phyloP scores from a whole-genome alignment of 2,113 vertebrate species.

The Heterotis niloticus region DNA sequence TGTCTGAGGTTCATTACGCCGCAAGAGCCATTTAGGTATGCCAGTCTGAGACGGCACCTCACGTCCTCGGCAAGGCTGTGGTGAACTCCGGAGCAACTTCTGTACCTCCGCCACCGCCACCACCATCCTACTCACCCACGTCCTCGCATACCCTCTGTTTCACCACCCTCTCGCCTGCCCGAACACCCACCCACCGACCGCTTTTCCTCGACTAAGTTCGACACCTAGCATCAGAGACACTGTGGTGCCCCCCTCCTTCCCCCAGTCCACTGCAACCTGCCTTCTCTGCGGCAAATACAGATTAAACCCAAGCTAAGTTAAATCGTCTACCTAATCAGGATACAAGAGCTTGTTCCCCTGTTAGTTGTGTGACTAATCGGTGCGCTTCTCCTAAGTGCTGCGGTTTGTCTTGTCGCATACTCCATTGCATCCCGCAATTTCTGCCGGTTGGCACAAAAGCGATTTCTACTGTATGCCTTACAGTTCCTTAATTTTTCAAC shows the following conservation, averaged over 20 bases:
- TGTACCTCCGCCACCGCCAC: neutral
- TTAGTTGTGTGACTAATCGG: conserved; percentile 27
- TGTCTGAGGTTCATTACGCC: conserved; percentile 2
- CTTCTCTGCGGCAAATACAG: neutral
- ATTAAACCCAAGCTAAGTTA: neutral
- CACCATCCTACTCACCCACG: too few relatives aligned
- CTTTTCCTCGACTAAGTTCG: conserved; percentile 14
- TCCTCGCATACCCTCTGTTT: too few relatives aligned
- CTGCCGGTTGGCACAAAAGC: conserved; percentile 26
- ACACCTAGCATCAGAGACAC: neutral
- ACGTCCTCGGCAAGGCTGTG: neutral
- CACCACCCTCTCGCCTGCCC: too few relatives aligned
- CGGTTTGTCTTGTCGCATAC: conserved; percentile 30
- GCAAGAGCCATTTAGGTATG: neutral
- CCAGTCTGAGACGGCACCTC: neutral
- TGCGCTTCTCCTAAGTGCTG: conserved; percentile 22
- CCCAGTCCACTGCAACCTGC: neutral
- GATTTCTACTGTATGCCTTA: conserved; percentile 17
- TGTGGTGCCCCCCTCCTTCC: neutral
- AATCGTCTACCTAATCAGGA: neutral
- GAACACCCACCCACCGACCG: too few relatives aligned
- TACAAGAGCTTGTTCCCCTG: neutral
- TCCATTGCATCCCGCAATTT: neutral
- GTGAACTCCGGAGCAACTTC: neutral
- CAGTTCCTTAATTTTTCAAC: conserved; percentile 20